Percentiles rank a stretch among this genome's conserved stretches.
These are phyloP conservation scores for Anagrus nilaparvatae DNA, from an alignment of 1,140 invertebrate species.

Conservation along the genomic window DNA sequence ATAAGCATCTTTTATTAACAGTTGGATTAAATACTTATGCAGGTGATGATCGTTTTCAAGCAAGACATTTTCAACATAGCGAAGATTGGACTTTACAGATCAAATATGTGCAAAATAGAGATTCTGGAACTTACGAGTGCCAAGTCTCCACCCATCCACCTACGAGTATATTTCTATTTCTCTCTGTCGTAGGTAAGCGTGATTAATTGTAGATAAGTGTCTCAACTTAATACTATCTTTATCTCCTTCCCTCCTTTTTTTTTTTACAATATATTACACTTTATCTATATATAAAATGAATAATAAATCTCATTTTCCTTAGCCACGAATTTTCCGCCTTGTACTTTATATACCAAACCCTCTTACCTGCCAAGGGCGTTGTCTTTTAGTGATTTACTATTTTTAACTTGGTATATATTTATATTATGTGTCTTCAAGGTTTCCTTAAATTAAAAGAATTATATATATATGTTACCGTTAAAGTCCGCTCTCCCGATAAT, in stretches of 20 bases:
- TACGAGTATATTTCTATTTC: conserved; percentile 69
- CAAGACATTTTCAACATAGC: conserved; percentile 72
- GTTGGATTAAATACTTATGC: conserved; percentile 75
- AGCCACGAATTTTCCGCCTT: no score
- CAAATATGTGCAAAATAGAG: conserved; percentile 67
- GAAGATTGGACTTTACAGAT: conserved; percentile 84
- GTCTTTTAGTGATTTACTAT: no score
- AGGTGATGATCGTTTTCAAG: conserved; percentile 77
- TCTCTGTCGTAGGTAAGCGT: conserved; percentile 74
- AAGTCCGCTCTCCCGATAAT: no score
- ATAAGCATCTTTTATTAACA: conserved; percentile 65
- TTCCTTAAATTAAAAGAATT: no score
- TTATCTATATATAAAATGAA: no score
- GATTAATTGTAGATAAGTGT: conserved; percentile 19
- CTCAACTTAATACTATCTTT: not conserved
- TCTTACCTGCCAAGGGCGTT: no score
- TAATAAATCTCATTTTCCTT: no score
- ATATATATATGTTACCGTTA: no score
- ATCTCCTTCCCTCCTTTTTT: not conserved
- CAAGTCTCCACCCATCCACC: conserved; percentile 82
- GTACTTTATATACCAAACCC: no score
- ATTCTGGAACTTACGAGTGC: conserved; percentile 77
- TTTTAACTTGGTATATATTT: no score
- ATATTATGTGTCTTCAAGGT: no score
- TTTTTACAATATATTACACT: not conserved